A percentile compares a stretch with the other conserved stretches of the same genome.
Evolutionary conservation across 2,888 invertebrate genomes (phyloP).

Genomic region (Synanthedon andrenaeformis): DNA sequence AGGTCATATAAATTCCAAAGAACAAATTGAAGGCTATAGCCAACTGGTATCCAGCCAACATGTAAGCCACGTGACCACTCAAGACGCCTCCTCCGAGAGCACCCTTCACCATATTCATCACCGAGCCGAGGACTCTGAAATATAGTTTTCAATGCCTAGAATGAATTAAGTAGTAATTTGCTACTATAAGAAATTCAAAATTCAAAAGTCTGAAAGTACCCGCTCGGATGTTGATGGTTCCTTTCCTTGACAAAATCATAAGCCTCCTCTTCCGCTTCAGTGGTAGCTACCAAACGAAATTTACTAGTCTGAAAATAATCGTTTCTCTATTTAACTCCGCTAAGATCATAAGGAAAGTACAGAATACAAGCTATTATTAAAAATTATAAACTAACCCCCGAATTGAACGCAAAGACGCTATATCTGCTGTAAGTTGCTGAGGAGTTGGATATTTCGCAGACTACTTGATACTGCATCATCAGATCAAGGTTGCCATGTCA

Average conservation of each 20-base stretch:
- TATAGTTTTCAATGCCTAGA: too few relatives aligned
- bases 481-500: too few relatives aligned
- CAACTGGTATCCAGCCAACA: slow-evolving; percentile 26
- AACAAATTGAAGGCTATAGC: slow-evolving; percentile 20
- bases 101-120: slow-evolving; percentile 45
- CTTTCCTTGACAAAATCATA: slow-evolving; percentile 24
- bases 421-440: too few relatives aligned
- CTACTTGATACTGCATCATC: too few relatives aligned
- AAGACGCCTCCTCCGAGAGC: slow-evolving; percentile 48
- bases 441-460: too few relatives aligned
- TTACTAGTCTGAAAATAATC: too few relatives aligned
- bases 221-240: slow-evolving; percentile 17
- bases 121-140: slow-evolving; percentile 30
- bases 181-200: background rate
- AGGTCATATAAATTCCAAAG: slow-evolving; percentile 34
- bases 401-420: too few relatives aligned
- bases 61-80: slow-evolving; percentile 38
- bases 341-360: too few relatives aligned
- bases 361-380: too few relatives aligned
- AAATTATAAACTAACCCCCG: too few relatives aligned
- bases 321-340: too few relatives aligned
- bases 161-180: too few relatives aligned
- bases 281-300: slow-evolving; percentile 12
- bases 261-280: slow-evolving; percentile 31
- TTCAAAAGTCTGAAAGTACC: slow-evolving; percentile 14